Evolutionary conservation across 2,888 invertebrate genomes (phyloP).

Genomic region (Platycheirus albimanus): DNA sequence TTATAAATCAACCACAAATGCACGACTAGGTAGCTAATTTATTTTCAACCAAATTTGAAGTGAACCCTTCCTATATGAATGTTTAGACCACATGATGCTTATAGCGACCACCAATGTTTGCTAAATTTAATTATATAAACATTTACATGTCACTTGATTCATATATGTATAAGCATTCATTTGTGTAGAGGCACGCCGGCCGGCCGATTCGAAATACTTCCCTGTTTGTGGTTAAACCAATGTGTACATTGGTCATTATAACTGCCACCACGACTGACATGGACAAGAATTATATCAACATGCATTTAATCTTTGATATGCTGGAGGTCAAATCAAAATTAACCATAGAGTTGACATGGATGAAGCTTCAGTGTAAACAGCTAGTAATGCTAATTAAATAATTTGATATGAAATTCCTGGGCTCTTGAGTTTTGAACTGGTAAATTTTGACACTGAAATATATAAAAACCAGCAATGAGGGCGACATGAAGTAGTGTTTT

Average conservation of each 20-base stretch:
- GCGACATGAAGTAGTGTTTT: too few relatives aligned
- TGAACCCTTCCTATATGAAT: neutral
- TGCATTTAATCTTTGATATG: neutral
- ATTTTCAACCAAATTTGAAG: neutral
- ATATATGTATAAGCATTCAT: too few relatives aligned
- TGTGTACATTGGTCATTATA: conserved; percentile 5
- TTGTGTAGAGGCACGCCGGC: too few relatives aligned
- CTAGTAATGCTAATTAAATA: too few relatives aligned
- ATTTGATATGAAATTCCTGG: too few relatives aligned
- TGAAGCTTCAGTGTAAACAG: too few relatives aligned
- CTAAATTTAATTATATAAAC: conserved; percentile 17
- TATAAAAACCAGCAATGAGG: too few relatives aligned
- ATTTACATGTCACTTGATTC: conserved; percentile 13
- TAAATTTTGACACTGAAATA: too few relatives aligned
- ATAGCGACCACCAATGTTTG: conserved; percentile 19
- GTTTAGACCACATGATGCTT: conserved; percentile 6
- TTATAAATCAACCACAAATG: conserved; percentile 1
- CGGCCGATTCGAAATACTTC: neutral
- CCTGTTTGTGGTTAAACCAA: conserved; percentile 6
- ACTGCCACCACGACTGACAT: neutral
- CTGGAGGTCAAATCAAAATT: neutral
- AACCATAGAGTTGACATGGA: too few relatives aligned
- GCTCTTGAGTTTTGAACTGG: too few relatives aligned
- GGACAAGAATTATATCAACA: conserved; percentile 16
- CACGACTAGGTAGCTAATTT: conserved; percentile 18